A percentile compares a stretch with the other conserved stretches of the same genome.
Conservation (phyloP, 2,797 vertebrate species). For the Argya squamiceps region DNA sequence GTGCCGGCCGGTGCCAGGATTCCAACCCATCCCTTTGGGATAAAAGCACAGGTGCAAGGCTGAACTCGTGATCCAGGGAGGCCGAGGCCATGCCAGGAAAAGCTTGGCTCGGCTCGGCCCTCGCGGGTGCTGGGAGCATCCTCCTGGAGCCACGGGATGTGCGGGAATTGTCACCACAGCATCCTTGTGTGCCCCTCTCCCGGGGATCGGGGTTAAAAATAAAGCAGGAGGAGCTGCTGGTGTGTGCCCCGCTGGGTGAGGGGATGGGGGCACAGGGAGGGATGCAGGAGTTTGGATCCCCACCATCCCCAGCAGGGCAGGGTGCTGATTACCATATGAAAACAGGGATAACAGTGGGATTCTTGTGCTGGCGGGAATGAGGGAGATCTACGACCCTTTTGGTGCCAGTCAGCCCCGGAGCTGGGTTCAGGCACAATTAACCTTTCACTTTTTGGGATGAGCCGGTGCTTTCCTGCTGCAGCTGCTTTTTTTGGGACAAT, state of each 20-base stretch:
- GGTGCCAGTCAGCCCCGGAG: conserved; percentile 51
- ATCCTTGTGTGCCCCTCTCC: not conserved
- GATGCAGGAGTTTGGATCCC: not conserved
- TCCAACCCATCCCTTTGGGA: not conserved
- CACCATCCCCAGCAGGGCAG: not conserved
- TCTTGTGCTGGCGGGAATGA: conserved; percentile 35
- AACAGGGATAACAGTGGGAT: conserved; percentile 50
- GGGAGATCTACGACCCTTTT: not conserved
- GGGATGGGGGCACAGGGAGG: accelerated
- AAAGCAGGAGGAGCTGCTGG: accelerated
- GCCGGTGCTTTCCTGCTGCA: conserved; percentile 18
- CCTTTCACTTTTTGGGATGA: conserved; percentile 41
- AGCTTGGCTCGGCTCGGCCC: accelerated
- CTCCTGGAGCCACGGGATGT: accelerated
- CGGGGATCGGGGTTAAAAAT: not conserved
- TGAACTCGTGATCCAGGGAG: not conserved
- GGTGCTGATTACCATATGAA: conserved; percentile 60
- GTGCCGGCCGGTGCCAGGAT: not conserved
- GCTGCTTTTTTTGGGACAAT: conserved; percentile 37
- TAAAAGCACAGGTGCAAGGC: conserved; percentile 20
- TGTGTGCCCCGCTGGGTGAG: accelerated
- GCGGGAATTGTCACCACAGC: accelerated
- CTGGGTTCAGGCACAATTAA: conserved; percentile 48
- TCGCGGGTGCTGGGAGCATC: not conserved
- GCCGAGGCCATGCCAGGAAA: not conserved